phyloP scores from a whole-genome alignment of 2,797 vertebrate species.

The Bovichtus diacanthus region DNA sequence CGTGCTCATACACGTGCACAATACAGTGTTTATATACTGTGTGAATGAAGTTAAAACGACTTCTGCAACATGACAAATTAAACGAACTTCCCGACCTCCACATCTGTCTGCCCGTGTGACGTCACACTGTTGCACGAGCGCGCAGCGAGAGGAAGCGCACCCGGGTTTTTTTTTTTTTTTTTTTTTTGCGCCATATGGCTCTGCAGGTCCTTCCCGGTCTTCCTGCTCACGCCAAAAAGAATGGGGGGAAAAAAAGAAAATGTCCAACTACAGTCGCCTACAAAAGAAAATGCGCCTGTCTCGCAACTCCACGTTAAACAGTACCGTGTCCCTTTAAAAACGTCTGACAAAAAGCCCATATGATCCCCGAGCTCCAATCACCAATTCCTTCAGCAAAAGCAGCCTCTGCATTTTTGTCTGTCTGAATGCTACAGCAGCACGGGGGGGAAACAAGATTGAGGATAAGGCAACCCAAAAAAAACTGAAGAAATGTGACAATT shows the following conservation, averaged over 20 bases:
- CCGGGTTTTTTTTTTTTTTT: slow-evolving; percentile 34
- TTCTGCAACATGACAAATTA: slow-evolving; percentile 28
- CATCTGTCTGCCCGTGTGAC: slow-evolving; percentile 66
- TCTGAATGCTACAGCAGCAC: slow-evolving; percentile 85
- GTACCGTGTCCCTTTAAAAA: slow-evolving; percentile 90
- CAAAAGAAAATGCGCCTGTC: slow-evolving; percentile 49
- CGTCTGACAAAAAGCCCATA: slow-evolving; percentile 90
- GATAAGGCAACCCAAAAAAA: slow-evolving; percentile 68
- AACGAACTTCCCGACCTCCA: slow-evolving; percentile 66
- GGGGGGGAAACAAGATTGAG: slow-evolving; percentile 64
- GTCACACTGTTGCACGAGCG: slow-evolving; percentile 66
- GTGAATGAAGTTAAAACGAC: slow-evolving; percentile 13
- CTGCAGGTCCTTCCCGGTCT: slow-evolving; percentile 32
- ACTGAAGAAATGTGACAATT: slow-evolving; percentile 85
- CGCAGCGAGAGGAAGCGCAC: slow-evolving; percentile 59
- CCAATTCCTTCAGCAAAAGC: slow-evolving; percentile 87
- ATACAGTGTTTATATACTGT: neutral
- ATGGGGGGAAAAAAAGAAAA: neutral
- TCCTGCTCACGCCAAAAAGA: neutral
- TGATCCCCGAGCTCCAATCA: slow-evolving; percentile 93
- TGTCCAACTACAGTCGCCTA: slow-evolving; percentile 22
- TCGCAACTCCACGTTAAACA: slow-evolving; percentile 65
- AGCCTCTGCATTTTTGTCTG: slow-evolving; percentile 88
- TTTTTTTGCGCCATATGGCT: slow-evolving; percentile 57
- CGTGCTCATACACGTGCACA: neutral